Evolutionary conservation across 1,140 invertebrate species (phyloP), one percentile per base, ranked within the genome.

Genomic region (Listronotus oregonensis): DNA sequence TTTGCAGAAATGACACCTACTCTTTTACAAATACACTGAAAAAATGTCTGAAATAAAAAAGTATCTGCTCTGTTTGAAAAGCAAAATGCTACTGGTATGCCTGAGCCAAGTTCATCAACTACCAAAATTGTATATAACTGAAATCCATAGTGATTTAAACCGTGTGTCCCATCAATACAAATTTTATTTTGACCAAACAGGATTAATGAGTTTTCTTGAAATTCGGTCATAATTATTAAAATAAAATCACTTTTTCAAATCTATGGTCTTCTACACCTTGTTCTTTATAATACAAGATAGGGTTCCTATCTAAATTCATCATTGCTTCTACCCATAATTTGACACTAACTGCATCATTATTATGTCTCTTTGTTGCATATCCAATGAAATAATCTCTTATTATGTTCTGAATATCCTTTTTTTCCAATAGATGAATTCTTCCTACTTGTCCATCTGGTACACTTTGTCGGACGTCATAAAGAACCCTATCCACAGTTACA

Each of bases 111-210:
- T n/a, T 55, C 60, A 63, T 63, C 60, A 54, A 63, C 49, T n/a
- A 63, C 40, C 7, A 63, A 12, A 31, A 63, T 54, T 42, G 60
- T 63, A 27, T 37, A 54, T 43, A 63, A 54, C 17, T 63, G 49
- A 43, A 54, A 54, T 27, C 51, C 44, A 32, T 64, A 56, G 3
- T 42, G 43, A 15, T 64, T 64, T 17, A 55, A 56, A n/a, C 50
- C 61, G 46, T 64, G 61, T 12, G 61, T 64, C 7, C 51, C 61
- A 56, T 64, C 61, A 54, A 64, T 56, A 46, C 61, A 64, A 11
- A 64, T 47, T 47, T 47, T 47, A 15, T 47, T 15, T 14, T 34
- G 17, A 11, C 57, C 57, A 49, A 34, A 60, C 6, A 27, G 21
- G 3, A n/a, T 21, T n/a, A 60, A 47, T 39, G 39, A 34, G n/a